Evolutionary conservation across 2,113 vertebrate genomes (phyloP).

Genomic region (Emydura subglobosa): DNA sequence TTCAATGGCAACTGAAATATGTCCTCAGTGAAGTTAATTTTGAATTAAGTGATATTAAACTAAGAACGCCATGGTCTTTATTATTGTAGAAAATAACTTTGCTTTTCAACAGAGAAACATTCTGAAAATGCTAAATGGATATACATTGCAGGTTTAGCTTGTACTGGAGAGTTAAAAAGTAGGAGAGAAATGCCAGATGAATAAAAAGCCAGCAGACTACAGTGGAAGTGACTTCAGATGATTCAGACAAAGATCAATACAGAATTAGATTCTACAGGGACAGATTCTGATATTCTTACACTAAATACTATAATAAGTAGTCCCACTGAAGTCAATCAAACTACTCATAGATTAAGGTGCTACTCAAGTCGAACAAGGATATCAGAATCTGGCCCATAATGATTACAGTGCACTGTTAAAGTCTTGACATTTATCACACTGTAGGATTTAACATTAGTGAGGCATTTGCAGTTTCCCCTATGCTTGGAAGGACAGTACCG

Average conservation of each 20-base stretch:
- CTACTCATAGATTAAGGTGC: background rate
- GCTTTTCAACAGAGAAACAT: background rate
- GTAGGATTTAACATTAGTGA: constrained; percentile 52
- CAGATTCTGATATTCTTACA: background rate
- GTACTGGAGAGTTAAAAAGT: background rate
- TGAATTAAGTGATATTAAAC: background rate
- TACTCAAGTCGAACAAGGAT: background rate
- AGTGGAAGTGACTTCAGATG: background rate
- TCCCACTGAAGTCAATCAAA: background rate
- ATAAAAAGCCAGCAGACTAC: background rate
- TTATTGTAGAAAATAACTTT: background rate
- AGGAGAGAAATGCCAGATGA: background rate
- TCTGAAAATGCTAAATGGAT: background rate
- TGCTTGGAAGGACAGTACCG: constrained; percentile 29
- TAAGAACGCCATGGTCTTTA: background rate
- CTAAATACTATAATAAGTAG: background rate
- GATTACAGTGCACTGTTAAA: constrained; percentile 50
- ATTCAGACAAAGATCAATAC: background rate
- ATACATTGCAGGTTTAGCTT: background rate
- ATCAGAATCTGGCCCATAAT: constrained; percentile 21
- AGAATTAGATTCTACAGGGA: background rate
- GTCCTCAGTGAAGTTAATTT: background rate
- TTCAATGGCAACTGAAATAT: background rate
- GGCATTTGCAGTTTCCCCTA: constrained; percentile 42
- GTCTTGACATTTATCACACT: constrained; percentile 60